Evolutionary conservation across 2,797 vertebrate genomes (phyloP).

Genomic region (Chelmon rostratus): DNA sequence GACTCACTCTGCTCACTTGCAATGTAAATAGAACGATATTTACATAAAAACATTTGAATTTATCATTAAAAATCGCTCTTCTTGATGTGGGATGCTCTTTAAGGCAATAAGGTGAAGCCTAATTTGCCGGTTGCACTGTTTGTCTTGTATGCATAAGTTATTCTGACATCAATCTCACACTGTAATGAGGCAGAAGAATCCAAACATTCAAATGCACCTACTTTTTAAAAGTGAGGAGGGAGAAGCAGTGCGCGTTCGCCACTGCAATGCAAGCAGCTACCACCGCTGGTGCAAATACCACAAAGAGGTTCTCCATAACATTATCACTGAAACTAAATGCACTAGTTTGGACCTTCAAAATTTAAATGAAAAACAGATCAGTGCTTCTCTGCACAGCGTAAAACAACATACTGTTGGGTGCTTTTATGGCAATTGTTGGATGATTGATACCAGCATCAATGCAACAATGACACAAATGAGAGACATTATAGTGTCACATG

Average conservation of each 20-base stretch:
- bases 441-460: background rate
- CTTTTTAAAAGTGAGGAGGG: slow-evolving; percentile 53
- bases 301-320: background rate
- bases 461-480: background rate
- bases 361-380: background rate
- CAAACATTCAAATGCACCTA: slow-evolving; percentile 69
- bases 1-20: slow-evolving; percentile 76
- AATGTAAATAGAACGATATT: slow-evolving; percentile 85
- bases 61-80: slow-evolving; percentile 79
- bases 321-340: slow-evolving; percentile 2
- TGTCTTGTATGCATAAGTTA: slow-evolving; percentile 79
- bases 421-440: background rate
- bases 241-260: background rate
- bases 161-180: slow-evolving; percentile 69
- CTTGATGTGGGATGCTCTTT: slow-evolving; percentile 78
- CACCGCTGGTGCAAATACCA: slow-evolving; percentile 21
- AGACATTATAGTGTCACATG: background rate
- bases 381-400: background rate
- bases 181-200: slow-evolving; percentile 74
- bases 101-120: slow-evolving; percentile 82
- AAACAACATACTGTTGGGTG: background rate
- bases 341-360: background rate
- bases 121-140: slow-evolving; percentile 79
- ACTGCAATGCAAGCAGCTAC: slow-evolving; percentile 6
- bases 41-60: slow-evolving; percentile 85